Conservation (phyloP, 2,113 vertebrate genomes). For the Speoplatyrhinus poulsoni region DNA sequence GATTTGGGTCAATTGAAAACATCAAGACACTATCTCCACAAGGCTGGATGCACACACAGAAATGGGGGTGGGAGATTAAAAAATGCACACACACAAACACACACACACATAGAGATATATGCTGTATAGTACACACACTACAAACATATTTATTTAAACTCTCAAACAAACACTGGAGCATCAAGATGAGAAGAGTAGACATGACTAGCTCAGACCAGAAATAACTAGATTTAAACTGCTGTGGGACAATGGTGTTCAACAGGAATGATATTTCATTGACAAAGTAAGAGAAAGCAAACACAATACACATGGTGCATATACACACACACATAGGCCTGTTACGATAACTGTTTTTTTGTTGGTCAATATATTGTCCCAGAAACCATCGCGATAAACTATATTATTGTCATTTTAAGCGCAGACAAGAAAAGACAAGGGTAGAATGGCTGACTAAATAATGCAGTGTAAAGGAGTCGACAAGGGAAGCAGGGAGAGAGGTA, state of each 20-base stretch:
- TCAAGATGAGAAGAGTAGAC: not conserved
- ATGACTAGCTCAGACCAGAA: no score
- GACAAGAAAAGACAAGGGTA: no score
- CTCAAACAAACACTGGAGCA: not conserved
- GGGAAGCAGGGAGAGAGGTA: no score
- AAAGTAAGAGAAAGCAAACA: no score
- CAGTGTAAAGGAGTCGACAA: no score
- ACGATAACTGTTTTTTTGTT: no score
- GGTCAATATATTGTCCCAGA: no score
- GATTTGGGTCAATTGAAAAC: constrained; percentile 54
- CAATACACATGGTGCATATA: no score
- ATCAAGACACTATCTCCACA: constrained; percentile 15
- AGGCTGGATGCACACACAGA: constrained; percentile 3
- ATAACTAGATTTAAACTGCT: not conserved
- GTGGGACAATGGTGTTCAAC: not conserved
- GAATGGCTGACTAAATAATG: no score
- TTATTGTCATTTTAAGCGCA: no score
- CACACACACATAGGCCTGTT: no score
- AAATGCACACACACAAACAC: constrained; percentile 4
- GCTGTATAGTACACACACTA: constrained; percentile 2
- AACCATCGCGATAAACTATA: no score
- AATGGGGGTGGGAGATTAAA: constrained; percentile 1
- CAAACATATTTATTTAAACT: not conserved
- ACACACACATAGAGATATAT: not conserved
- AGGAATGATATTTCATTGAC: not conserved